phyloP scores from a whole-genome alignment of 2,888 invertebrate species.

The Tipula lateralis region DNA sequence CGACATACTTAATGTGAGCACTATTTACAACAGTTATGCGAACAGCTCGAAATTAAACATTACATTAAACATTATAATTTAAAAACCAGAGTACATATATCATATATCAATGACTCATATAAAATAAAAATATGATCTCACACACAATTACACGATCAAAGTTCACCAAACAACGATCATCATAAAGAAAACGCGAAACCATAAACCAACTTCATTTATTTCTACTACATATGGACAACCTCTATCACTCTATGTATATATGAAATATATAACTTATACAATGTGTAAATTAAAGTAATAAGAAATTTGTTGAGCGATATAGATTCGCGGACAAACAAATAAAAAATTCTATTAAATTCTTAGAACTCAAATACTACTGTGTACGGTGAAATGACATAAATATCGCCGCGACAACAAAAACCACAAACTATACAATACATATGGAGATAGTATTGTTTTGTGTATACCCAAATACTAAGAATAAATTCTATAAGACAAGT shows the following conservation, averaged over 20 bases:
- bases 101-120: neutral
- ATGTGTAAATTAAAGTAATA: constrained; percentile 9
- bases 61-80: too few relatives aligned
- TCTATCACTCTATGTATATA: neutral
- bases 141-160: neutral
- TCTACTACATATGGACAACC: neutral
- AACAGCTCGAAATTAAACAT: too few relatives aligned
- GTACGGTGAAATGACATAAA: neutral
- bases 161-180: neutral
- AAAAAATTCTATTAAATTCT: neutral
- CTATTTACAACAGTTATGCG: too few relatives aligned
- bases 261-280: neutral
- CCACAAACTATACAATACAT: neutral
- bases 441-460: neutral
- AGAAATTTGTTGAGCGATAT: neutral
- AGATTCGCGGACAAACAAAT: neutral
- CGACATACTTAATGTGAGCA: too few relatives aligned
- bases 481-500: neutral
- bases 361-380: neutral
- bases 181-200: neutral
- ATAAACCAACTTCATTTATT: neutral
- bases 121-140: neutral
- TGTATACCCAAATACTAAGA: neutral
- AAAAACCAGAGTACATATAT: neutral
- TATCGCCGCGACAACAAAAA: neutral